Conservation (phyloP, 2,888 invertebrate genomes). For the Ditula angustiorana region DNA sequence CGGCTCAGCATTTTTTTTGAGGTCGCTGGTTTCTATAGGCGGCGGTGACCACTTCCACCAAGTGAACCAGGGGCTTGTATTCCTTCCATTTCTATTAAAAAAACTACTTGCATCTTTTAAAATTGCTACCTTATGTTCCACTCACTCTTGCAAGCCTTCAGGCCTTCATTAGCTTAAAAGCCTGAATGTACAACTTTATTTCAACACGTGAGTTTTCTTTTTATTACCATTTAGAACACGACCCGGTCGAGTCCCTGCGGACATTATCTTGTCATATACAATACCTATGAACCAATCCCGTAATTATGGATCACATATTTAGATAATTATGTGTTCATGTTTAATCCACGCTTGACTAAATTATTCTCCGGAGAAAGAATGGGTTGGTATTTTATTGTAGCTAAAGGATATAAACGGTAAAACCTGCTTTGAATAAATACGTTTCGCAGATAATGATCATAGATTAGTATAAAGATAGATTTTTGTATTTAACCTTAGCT, state of each 20-base stretch:
- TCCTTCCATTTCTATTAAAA: too few relatives aligned
- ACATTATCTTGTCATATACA: not conserved
- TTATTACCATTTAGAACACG: not conserved
- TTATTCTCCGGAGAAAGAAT: not conserved
- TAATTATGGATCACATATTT: not conserved
- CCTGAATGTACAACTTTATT: not conserved
- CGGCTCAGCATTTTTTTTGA: too few relatives aligned
- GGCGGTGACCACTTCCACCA: too few relatives aligned
- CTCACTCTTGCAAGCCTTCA: not conserved
- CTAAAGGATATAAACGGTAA: not conserved
- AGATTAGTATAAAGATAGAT: too few relatives aligned
- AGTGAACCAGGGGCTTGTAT: too few relatives aligned
- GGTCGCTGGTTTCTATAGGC: too few relatives aligned
- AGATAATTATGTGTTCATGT: not conserved
- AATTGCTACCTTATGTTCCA: not conserved
- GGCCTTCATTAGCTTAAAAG: slow-evolving; percentile 18
- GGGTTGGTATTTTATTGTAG: not conserved
- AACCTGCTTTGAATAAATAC: not conserved
- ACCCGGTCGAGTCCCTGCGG: not conserved
- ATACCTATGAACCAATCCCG: not conserved
- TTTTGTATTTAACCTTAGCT: too few relatives aligned
- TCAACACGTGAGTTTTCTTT: slow-evolving; percentile 5
- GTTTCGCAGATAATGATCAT: not conserved
- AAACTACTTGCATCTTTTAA: not conserved
- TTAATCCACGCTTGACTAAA: not conserved